phyloP scores from a whole-genome alignment of 2,888 invertebrate genomes.

The Uropetala carovei region DNA sequence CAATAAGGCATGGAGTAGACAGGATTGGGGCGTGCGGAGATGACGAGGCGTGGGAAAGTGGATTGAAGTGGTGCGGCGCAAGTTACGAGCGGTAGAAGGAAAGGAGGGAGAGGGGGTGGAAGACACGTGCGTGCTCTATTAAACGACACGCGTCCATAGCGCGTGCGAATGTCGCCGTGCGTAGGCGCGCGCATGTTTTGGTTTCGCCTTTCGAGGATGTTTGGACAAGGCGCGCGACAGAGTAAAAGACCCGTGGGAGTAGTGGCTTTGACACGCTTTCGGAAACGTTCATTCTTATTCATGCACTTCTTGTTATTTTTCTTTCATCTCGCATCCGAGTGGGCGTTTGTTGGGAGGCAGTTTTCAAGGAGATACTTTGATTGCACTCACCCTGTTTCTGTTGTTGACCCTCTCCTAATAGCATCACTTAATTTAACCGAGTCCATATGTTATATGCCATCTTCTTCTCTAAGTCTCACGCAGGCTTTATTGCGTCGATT shows the following conservation, averaged over 20 bases:
- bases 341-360: not conserved
- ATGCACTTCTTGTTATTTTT: not conserved
- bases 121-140: not conserved
- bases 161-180: not conserved
- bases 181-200: not conserved
- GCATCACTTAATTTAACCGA: no score
- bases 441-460: no score
- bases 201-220: not conserved
- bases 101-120: not conserved
- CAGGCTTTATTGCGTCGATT: no score
- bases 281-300: not conserved
- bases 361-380: not conserved
- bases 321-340: not conserved
- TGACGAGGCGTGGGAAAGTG: conserved; percentile 46
- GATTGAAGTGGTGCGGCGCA: conserved; percentile 32
- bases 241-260: conserved; percentile 28
- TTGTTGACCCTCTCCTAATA: not conserved
- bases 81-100: not conserved
- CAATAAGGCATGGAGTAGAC: no score
- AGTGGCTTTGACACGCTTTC: not conserved
- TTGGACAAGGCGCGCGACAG: not conserved
- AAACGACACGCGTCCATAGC: conserved; percentile 23
- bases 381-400: not conserved
- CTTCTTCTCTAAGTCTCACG: no score
- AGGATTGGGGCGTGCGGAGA: not conserved